Conservation (phyloP, 2,797 vertebrate species). For the Coccyzus lansbergi region DNA sequence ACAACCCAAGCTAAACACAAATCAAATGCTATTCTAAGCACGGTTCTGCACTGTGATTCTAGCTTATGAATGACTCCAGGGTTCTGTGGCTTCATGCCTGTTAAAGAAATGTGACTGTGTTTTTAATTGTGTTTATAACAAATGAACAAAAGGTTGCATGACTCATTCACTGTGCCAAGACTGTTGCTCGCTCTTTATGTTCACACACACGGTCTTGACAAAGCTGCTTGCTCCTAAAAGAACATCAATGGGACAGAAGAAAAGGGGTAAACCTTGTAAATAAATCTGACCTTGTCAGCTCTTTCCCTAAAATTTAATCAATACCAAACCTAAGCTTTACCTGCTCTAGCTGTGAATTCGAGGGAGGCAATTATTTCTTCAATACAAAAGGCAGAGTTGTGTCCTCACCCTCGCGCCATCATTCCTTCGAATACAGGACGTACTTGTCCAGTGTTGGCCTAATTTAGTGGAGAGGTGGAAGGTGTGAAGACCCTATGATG, state of each 20-base stretch:
- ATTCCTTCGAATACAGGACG: background rate
- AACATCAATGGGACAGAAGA: background rate
- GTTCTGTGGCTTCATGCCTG: slow-evolving; percentile 16
- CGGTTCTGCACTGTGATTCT: background rate
- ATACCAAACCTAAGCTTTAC: background rate
- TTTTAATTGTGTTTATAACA: slow-evolving; percentile 48
- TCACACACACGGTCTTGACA: background rate
- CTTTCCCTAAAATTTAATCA: background rate
- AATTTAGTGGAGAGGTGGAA: background rate
- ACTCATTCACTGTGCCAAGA: slow-evolving; percentile 18
- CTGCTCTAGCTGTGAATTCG: background rate
- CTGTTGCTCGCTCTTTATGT: background rate
- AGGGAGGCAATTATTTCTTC: background rate
- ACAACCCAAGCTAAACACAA: slow-evolving; percentile 46
- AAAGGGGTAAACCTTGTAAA: background rate
- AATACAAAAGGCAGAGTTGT: background rate
- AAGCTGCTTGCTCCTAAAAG: background rate
- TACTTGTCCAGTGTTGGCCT: background rate
- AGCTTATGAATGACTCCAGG: slow-evolving; percentile 51
- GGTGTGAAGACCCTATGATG: background rate
- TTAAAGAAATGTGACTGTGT: slow-evolving; percentile 2
- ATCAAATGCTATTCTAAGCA: slow-evolving; percentile 15
- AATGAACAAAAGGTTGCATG: slow-evolving; percentile 44
- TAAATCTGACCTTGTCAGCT: background rate
- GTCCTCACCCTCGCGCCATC: background rate